These are phyloP conservation scores for Paguma larvata DNA, from an alignment of 2,797 vertebrate species.

Conservation along the genomic window DNA sequence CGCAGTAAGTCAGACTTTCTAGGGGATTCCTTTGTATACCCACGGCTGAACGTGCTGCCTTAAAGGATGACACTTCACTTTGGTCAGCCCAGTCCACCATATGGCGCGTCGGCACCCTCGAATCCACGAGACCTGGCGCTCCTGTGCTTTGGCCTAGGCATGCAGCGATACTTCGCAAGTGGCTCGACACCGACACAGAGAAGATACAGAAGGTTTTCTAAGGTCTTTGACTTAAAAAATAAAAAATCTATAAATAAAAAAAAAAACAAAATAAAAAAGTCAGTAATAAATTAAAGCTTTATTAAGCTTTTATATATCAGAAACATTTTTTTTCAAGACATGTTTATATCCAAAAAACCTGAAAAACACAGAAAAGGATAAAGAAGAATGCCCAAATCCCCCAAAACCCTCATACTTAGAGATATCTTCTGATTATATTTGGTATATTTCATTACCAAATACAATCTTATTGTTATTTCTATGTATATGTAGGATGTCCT, in stretches of 20 bases:
- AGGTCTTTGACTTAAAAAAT: not conserved
- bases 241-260: not conserved
- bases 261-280: too few relatives aligned
- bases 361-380: not conserved
- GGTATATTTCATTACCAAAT: conserved; percentile 9
- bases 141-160: not conserved
- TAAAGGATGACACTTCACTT: not conserved
- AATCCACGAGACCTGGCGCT: not conserved
- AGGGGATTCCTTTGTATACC: not conserved
- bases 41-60: not conserved
- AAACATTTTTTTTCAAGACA: not conserved
- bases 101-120: rapidly evolving
- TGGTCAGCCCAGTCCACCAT: too few relatives aligned
- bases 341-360: conserved; percentile 14
- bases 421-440: conserved; percentile 8
- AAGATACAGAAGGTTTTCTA: not conserved
- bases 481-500: not conserved
- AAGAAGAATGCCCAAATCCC: not conserved
- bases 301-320: conserved; percentile 33
- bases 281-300: not conserved
- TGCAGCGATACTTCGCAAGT: not conserved
- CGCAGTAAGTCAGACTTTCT: not conserved
- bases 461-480: conserved; percentile 50
- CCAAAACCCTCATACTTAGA: conserved; percentile 23
- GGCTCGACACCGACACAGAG: not conserved